Conservation (phyloP, 2,797 vertebrate species). For the Meda fulgida region DNA sequence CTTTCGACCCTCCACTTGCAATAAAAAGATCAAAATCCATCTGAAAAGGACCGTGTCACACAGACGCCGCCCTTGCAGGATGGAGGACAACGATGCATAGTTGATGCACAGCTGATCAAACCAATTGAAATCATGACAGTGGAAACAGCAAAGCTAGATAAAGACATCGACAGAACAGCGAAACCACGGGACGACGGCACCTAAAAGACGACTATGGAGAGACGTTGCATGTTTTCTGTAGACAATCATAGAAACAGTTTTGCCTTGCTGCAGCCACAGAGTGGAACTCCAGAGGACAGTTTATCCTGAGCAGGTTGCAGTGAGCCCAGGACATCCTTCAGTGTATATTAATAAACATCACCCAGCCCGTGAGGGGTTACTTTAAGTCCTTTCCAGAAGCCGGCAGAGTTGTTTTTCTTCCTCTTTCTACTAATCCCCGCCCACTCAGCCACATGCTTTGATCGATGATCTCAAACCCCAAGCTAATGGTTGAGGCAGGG, state of each 20-base stretch:
- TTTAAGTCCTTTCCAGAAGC: constrained; percentile 84
- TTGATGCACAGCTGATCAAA: constrained; percentile 88
- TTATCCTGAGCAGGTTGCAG: constrained; percentile 87
- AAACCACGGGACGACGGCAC: constrained; percentile 30
- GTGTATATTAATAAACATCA: constrained; percentile 88
- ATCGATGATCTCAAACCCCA: constrained; percentile 19
- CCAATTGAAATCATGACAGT: constrained; percentile 68
- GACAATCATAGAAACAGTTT: constrained; percentile 63
- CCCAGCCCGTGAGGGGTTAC: constrained; percentile 84
- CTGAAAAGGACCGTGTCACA: constrained; percentile 68
- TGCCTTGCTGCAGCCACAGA: constrained; percentile 48
- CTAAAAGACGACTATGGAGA: constrained; percentile 22
- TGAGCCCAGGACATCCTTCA: constrained; percentile 87
- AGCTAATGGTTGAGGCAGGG: constrained; percentile 68
- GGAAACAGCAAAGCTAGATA: constrained; percentile 57
- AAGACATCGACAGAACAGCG: constrained; percentile 62
- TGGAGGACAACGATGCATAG: constrained; percentile 97
- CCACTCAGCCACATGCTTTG: neutral
- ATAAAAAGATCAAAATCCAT: constrained; percentile 86
- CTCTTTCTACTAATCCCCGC: constrained; percentile 49
- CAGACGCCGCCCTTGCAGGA: constrained; percentile 85
- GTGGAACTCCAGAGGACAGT: constrained; percentile 63
- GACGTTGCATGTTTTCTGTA: constrained; percentile 36
- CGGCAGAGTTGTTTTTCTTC: constrained; percentile 75
- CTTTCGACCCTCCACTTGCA: constrained; percentile 84